phyloP scores from a whole-genome alignment of 2,113 vertebrate species.

The Bucco capensis region DNA sequence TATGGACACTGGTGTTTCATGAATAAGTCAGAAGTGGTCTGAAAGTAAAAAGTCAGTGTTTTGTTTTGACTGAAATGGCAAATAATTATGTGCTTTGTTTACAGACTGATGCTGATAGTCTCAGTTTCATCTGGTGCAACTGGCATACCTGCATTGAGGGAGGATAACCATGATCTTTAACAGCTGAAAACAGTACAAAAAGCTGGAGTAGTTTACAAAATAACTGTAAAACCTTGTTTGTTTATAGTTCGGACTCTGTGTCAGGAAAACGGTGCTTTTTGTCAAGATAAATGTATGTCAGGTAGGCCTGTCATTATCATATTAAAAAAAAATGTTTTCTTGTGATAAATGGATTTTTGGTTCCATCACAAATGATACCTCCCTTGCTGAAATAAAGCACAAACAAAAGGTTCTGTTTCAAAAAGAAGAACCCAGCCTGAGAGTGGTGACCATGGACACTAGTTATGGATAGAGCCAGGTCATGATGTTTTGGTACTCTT shows the following conservation, averaged over 20 bases:
- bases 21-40: neutral
- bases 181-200: neutral
- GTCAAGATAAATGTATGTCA: neutral
- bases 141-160: neutral
- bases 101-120: neutral
- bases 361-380: neutral
- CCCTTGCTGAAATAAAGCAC: neutral
- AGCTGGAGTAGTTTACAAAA: neutral
- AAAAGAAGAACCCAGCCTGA: neutral
- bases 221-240: neutral
- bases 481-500: neutral
- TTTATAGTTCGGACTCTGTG: neutral
- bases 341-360: neutral
- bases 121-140: neutral
- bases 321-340: neutral
- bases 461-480: neutral
- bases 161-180: neutral
- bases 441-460: neutral
- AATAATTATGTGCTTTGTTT: neutral
- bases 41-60: neutral
- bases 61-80: neutral
- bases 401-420: neutral
- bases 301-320: neutral
- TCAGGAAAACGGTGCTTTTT: neutral
- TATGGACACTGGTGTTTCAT: neutral